Evolutionary conservation across 2,888 invertebrate species (phyloP).

Genomic region (Clanis bilineata): DNA sequence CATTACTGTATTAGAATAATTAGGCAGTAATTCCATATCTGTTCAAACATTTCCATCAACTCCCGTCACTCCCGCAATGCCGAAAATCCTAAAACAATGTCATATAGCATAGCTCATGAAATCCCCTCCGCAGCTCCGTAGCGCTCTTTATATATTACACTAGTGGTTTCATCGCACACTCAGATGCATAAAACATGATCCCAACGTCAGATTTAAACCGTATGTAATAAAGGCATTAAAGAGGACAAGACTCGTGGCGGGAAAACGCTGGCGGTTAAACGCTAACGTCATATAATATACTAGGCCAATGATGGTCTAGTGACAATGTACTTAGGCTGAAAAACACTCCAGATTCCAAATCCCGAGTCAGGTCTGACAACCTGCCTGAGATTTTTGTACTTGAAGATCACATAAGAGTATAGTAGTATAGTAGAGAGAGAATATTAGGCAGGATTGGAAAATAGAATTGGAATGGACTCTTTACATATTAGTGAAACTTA

Average conservation of each 20-base stretch:
- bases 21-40: neutral
- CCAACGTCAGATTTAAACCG: slow-evolving; percentile 79
- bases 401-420: too few relatives aligned
- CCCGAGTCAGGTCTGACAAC: too few relatives aligned
- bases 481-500: too few relatives aligned
- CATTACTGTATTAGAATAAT: neutral
- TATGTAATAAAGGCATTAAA: slow-evolving; percentile 78
- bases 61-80: slow-evolving; percentile 15
- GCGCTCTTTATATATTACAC: slow-evolving; percentile 70
- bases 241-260: slow-evolving; percentile 52
- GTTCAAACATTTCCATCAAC: neutral
- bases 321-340: too few relatives aligned
- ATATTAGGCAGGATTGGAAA: too few relatives aligned
- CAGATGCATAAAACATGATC: slow-evolving; percentile 81
- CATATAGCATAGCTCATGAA: slow-evolving; percentile 64
- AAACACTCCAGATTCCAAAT: too few relatives aligned
- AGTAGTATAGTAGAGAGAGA: too few relatives aligned
- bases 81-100: slow-evolving; percentile 59
- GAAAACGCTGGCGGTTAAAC: slow-evolving; percentile 14
- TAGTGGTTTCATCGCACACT: slow-evolving; percentile 74
- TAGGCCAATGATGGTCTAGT: too few relatives aligned
- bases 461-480: too few relatives aligned
- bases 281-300: too few relatives aligned
- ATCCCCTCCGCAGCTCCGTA: slow-evolving; percentile 65
- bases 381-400: too few relatives aligned